Evolutionary conservation across 1,140 invertebrate species (phyloP).

Genomic region (Agrilus planipennis): DNA sequence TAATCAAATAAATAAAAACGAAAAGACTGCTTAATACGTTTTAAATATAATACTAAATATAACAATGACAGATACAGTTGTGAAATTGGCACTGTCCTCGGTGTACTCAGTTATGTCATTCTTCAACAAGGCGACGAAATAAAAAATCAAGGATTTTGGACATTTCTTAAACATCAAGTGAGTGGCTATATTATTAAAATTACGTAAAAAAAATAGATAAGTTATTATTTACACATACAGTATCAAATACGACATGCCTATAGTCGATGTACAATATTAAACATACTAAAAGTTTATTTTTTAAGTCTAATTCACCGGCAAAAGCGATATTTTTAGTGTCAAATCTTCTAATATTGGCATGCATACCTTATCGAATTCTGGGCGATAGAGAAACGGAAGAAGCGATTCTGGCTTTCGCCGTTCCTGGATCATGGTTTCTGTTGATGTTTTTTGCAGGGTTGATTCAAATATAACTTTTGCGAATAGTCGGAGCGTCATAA

Average conservation of each 20-base stretch:
- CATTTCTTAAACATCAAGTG: conserved; percentile 89
- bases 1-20: no score
- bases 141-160: conserved; percentile 79
- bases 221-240: no score
- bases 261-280: not conserved
- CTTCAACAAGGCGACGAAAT: conserved; percentile 89
- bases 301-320: conserved; percentile 81
- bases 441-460: conserved; percentile 98
- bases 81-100: conserved; percentile 73
- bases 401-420: conserved; percentile 78
- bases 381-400: conserved; percentile 73
- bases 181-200: conserved; percentile 20
- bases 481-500: not conserved
- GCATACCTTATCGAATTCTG: conserved; percentile 77
- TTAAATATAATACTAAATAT: no score
- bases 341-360: conserved; percentile 82
- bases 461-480: not conserved
- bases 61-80: conserved; percentile 51
- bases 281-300: conserved; percentile 16
- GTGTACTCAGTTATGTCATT: conserved; percentile 80
- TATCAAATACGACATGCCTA: not conserved
- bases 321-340: conserved; percentile 90
- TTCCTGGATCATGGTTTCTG: conserved; percentile 93
- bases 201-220: conserved; percentile 3
- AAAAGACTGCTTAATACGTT: no score